These are phyloP conservation scores for Trilocha varians DNA, from an alignment of 2,888 invertebrate genomes.

Conservation along the genomic window DNA sequence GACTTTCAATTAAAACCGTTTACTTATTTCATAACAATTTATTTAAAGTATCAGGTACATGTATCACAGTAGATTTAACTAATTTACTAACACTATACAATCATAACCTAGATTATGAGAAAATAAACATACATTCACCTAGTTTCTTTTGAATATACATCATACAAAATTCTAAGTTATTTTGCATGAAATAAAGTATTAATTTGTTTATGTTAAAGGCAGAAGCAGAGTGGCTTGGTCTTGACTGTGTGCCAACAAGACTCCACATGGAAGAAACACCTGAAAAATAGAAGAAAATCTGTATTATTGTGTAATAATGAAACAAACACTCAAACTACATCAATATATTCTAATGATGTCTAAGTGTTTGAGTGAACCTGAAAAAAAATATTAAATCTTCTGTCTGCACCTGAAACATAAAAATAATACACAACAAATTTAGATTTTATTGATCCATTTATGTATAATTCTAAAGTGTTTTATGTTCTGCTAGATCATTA, in stretches of 20 bases:
- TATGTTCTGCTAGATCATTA: conserved; percentile 6
- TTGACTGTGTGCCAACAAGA: conserved; percentile 78
- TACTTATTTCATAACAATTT: too few relatives aligned
- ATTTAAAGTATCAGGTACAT: too few relatives aligned
- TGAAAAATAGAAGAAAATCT: conserved; percentile 71
- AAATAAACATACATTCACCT: neutral
- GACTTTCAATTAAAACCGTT: too few relatives aligned
- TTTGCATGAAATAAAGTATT: conserved; percentile 39
- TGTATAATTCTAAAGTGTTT: conserved; percentile 33
- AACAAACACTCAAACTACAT: conserved; percentile 61
- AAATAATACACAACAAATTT: conserved; percentile 57
- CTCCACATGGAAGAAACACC: conserved; percentile 71
- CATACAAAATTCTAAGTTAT: conserved; percentile 26
- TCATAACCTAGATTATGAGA: too few relatives aligned
- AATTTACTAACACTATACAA: too few relatives aligned
- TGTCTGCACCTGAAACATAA: conserved; percentile 65
- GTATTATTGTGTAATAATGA: conserved; percentile 34
- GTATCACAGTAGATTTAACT: too few relatives aligned
- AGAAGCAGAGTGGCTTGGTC: conserved; percentile 75
- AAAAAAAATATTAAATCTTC: conserved; percentile 62
- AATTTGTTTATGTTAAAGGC: conserved; percentile 69
- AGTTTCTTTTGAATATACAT: neutral
- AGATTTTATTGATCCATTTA: conserved; percentile 39
- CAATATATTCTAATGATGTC: conserved; percentile 15
- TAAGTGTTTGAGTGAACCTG: conserved; percentile 52